A percentile compares a stretch with the other conserved stretches of the same genome.
phyloP scores from a whole-genome alignment of 2,113 vertebrate species.

The Brachypteracias leptosomus region DNA sequence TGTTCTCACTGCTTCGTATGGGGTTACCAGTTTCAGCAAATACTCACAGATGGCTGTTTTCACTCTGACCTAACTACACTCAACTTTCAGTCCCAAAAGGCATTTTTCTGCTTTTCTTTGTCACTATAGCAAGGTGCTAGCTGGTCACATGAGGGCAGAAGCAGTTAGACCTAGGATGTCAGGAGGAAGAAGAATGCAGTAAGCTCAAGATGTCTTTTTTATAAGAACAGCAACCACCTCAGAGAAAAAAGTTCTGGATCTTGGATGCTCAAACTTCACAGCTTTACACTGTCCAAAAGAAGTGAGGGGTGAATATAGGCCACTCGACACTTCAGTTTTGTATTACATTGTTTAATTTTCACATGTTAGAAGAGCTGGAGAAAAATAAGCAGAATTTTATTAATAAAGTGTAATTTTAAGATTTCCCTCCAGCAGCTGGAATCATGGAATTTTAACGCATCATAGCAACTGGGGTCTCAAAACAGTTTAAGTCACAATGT shows the following conservation, averaged over 20 bases:
- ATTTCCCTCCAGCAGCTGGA: neutral
- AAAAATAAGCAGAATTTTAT: neutral
- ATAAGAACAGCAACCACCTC: neutral
- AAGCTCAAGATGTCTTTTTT: neutral
- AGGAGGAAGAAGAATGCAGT: neutral
- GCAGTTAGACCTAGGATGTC: neutral
- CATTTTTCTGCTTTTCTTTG: neutral
- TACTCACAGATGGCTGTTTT: neutral
- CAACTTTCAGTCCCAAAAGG: neutral
- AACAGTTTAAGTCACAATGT: neutral
- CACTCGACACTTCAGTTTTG: neutral
- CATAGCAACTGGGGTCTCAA: neutral
- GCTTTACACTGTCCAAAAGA: neutral
- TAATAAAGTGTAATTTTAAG: neutral
- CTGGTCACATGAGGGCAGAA: neutral
- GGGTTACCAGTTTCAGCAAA: neutral
- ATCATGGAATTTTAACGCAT: neutral
- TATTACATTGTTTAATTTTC: neutral
- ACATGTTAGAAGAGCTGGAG: neutral
- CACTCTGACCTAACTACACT: neutral
- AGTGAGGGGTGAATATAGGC: neutral
- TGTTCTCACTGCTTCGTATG: neutral
- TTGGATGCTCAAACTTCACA: neutral
- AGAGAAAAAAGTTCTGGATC: neutral
- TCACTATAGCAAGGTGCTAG: neutral